A percentile compares a stretch with the other conserved stretches of the same genome.
phyloP scores from a whole-genome alignment of 2,113 vertebrate genomes.

The Nettapus auritus region DNA sequence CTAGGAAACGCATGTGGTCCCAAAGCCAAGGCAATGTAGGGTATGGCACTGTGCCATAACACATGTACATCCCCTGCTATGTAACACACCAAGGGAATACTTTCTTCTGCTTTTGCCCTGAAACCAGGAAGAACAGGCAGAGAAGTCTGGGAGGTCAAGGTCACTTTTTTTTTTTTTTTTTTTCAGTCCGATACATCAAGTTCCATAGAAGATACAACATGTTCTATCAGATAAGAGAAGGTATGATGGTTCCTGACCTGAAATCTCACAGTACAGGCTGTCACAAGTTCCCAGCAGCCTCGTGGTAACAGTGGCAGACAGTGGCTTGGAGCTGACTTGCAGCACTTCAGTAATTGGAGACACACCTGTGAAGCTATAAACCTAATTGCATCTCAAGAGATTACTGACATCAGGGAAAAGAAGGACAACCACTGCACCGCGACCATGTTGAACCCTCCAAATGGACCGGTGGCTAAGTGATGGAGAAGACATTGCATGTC shows the following conservation, averaged over 20 bases:
- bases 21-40: not conserved
- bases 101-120: not conserved
- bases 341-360: not conserved
- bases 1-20: not conserved
- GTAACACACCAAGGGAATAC: not conserved
- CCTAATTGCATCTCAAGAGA: not conserved
- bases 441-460: not conserved
- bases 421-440: not conserved
- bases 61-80: accelerated
- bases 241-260: not conserved
- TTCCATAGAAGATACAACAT: not conserved
- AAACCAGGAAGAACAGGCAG: not conserved
- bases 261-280: not conserved
- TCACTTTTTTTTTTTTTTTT: not conserved
- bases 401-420: not conserved
- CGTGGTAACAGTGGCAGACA: not conserved
- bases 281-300: not conserved
- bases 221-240: not conserved
- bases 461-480: not conserved
- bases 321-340: not conserved
- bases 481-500: not conserved
- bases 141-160: not conserved
- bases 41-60: not conserved
- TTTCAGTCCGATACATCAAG: not conserved
- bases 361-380: not conserved